Base-by-base conservation (phyloP, 2,888 invertebrate genomes). In the Tuberolachnus salignus region DNA sequence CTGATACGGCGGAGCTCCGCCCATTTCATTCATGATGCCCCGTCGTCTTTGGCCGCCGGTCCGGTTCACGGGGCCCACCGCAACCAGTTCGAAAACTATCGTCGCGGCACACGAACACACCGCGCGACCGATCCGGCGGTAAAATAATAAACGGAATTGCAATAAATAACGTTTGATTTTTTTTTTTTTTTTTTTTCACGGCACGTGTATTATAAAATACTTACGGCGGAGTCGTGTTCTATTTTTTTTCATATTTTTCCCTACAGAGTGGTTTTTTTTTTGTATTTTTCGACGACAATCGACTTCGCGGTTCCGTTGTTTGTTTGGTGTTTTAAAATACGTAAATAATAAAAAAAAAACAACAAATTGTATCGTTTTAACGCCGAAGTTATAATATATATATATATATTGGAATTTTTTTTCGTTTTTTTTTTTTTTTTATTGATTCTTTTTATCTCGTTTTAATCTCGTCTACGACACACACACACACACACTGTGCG, bases 61-160 rank as follows among this genome's bases (percentile, higher is more conserved):
- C 44, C 34, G 66, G 67, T 67, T 46, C 44, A 34, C 75, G 57
- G 53, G 53, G 51, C 13, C 51, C 55, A 19, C 66, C 23, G 61
- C 66, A 67, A 75, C 75, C 75, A 75, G 75, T 75, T 67, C 75
- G 75, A 75, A 75, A 34, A 67, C 67, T 19, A 59, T 26, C 75
- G 75, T 67, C 57, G 75, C 26, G 46, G 14, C 14, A 19, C 16
- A 49, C 75, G 75, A 34, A 49, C 75, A 49, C 57, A 16, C 44
- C 55, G 74, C 55, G 74, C 57, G 57, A 23, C 23, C 23, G 64
- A 19, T 66, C 11, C 75, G 19, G 16, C 73, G 63, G 42, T 23
- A 34, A 16, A 51, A 19, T 3, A 19, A 51, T 23, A 11, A n/a
- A n/a, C n/a, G n/a, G n/a, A n/a, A n/a, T n/a, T n/a, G n/a, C n/a